A percentile compares a stretch with the other conserved stretches of the same genome.
These are phyloP conservation scores for Parnassius mnemosyne DNA, from an alignment of 2,888 invertebrate genomes.

Conservation along the genomic window DNA sequence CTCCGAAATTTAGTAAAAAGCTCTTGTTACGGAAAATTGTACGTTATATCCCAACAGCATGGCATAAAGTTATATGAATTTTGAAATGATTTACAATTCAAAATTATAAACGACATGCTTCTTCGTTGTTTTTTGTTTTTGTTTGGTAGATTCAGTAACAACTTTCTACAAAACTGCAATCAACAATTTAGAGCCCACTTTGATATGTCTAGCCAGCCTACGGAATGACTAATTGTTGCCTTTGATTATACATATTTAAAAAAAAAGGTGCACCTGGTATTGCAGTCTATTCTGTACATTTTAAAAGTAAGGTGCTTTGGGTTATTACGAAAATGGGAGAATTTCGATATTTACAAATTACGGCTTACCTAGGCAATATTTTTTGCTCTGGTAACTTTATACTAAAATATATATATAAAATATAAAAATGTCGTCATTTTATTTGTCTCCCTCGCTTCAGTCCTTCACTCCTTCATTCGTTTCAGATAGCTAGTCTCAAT, in stretches of 20 bases:
- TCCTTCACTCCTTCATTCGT: too few relatives aligned
- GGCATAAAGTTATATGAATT: slow-evolving; percentile 1
- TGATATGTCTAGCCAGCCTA: slow-evolving; percentile 1
- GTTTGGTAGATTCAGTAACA: slow-evolving; percentile 21
- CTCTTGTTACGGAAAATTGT: neutral
- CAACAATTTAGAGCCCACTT: slow-evolving; percentile 13
- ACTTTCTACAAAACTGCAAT: slow-evolving; percentile 41
- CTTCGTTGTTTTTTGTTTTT: slow-evolving; percentile 42
- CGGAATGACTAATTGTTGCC: neutral
- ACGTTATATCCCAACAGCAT: neutral
- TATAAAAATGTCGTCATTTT: too few relatives aligned
- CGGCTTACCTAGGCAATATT: too few relatives aligned
- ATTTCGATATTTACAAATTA: too few relatives aligned
- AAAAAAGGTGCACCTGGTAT: slow-evolving; percentile 13
- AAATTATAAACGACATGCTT: slow-evolving; percentile 34
- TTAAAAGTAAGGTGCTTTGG: neutral
- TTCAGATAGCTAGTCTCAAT: too few relatives aligned
- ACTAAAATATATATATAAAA: too few relatives aligned
- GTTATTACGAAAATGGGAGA: too few relatives aligned
- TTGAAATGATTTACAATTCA: slow-evolving; percentile 26
- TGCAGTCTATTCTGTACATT: neutral
- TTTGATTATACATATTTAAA: slow-evolving; percentile 4
- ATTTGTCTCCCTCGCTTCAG: too few relatives aligned
- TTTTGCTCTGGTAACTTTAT: too few relatives aligned
- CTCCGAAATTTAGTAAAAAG: neutral